These are phyloP conservation scores for Mesorhabditis belari DNA, from an alignment of 2,888 invertebrate species.

Conservation along the genomic window DNA sequence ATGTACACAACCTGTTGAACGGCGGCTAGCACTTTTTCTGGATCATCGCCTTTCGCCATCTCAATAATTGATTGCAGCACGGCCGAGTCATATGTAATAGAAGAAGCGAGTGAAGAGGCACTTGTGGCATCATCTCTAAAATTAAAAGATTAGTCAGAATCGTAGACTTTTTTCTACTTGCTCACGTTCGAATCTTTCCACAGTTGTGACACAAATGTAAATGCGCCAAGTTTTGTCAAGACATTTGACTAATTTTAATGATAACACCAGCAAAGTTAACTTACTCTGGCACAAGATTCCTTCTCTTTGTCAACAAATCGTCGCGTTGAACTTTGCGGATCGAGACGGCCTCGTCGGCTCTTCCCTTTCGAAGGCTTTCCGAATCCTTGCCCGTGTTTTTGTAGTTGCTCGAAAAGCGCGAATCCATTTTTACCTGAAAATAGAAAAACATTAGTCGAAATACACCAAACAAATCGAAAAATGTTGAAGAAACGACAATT, in stretches of 20 bases:
- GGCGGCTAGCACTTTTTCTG: conserved; percentile 75
- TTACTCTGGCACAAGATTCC: conserved; percentile 70
- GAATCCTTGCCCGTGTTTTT: conserved; percentile 99
- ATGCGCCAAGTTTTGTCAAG: no score
- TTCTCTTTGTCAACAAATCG: conserved; percentile 87
- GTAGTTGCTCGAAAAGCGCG: conserved; percentile 58
- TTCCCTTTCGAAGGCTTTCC: conserved; percentile 63
- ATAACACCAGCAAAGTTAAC: no score
- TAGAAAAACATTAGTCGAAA: no score
- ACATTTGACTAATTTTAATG: no score
- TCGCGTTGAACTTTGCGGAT: conserved; percentile 94
- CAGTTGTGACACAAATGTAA: no score
- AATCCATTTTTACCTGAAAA: no score
- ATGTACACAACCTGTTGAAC: conserved; percentile 66
- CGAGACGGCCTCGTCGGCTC: conserved; percentile 54
- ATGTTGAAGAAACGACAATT: no score
- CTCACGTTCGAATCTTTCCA: no score
- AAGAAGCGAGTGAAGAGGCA: conserved; percentile 2
- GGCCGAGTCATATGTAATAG: conserved; percentile 8
- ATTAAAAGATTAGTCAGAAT: no score
- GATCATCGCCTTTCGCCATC: conserved; percentile 72
- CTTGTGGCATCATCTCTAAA: not conserved
- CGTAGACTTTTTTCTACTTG: no score
- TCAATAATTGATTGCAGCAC: conserved; percentile 72
- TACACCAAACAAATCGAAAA: no score